Evolutionary conservation across 2,113 vertebrate genomes (phyloP), one percentile per base, ranked within the genome.

Genomic region (Larimichthys crocea): DNA sequence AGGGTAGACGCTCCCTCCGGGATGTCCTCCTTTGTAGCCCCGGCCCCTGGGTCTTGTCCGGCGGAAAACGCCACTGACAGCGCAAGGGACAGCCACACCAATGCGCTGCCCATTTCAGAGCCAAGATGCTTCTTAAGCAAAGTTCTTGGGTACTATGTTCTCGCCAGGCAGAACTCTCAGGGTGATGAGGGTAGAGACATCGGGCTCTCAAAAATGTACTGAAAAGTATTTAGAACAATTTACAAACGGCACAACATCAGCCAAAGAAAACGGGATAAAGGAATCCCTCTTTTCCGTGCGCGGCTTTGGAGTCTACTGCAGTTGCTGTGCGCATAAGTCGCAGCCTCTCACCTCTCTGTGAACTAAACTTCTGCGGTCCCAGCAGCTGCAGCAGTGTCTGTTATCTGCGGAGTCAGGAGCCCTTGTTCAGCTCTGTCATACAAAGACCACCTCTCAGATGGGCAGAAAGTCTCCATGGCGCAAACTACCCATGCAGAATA

Each of bases 1-100:
- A 99, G 91, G 56, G 98, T 99, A 76, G 98, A 99, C 55, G 98
- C 97, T 48, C 97, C 98, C 88, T 99, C 96, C 1, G 98, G 97
- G 80, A 97, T 95, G 14, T 93, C 94, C 82, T 95, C 78, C 66
- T 91, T 88, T 0, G 86, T n/a, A 74, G 63, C 78, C 29, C 74
- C 84, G 19, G 77, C 5, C 44, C 64, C 85, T 2, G 91, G n/a
- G 80, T 95, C 95, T 42, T 93, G 96, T 3, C 93, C 93, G 35
- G 83, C 46, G 60, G 92, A 88, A 4, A 95, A 83, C 16, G 90
- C 87, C 26, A 92, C 77, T 69, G 95, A 84, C 53, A 96, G 65
- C 20, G 81, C 66, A n/a, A 88, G 79, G 70, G 82, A 84, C 46
- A 91, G 78, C 79, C 87, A 89, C 76, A 83, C 2, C 49, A 89